phyloP scores from a whole-genome alignment of 2,888 invertebrate genomes.

The Sarcophaga variegata region DNA sequence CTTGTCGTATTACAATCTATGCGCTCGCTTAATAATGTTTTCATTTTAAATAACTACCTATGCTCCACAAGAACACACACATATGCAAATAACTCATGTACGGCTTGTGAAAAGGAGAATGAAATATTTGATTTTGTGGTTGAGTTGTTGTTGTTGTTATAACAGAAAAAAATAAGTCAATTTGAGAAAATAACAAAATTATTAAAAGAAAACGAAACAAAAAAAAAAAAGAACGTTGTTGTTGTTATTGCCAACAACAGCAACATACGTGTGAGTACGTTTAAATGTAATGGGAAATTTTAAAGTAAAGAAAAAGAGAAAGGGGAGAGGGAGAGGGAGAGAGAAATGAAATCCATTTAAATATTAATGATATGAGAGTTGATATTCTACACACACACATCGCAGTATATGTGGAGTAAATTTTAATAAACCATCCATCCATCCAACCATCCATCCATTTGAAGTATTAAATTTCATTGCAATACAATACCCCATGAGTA shows the following conservation, averaged over 20 bases:
- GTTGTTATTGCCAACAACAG: conserved; percentile 19
- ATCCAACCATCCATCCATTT: not conserved
- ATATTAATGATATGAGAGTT: conserved; percentile 42
- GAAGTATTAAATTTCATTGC: conserved; percentile 11
- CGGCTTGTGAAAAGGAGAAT: too few relatives aligned
- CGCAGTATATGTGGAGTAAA: not conserved
- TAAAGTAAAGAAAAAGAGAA: not conserved
- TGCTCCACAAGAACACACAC: too few relatives aligned
- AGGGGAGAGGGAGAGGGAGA: not conserved
- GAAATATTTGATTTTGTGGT: not conserved
- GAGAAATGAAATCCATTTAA: conserved; percentile 21
- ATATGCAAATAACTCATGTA: too few relatives aligned
- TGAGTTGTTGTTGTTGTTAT: not conserved
- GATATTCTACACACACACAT: not conserved
- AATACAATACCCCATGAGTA: not conserved
- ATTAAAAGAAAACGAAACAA: too few relatives aligned
- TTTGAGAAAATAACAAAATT: not conserved
- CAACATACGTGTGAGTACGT: not conserved
- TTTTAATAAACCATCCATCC: conserved; percentile 11
- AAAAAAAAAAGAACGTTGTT: conserved; percentile 1
- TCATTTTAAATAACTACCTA: too few relatives aligned
- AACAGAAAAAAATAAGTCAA: not conserved
- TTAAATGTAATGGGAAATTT: conserved; percentile 43
- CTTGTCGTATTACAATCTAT: too few relatives aligned
- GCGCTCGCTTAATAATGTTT: too few relatives aligned